Evolutionary conservation across 2,888 invertebrate genomes (phyloP).

Genomic region (Latrodectus hesperus): DNA sequence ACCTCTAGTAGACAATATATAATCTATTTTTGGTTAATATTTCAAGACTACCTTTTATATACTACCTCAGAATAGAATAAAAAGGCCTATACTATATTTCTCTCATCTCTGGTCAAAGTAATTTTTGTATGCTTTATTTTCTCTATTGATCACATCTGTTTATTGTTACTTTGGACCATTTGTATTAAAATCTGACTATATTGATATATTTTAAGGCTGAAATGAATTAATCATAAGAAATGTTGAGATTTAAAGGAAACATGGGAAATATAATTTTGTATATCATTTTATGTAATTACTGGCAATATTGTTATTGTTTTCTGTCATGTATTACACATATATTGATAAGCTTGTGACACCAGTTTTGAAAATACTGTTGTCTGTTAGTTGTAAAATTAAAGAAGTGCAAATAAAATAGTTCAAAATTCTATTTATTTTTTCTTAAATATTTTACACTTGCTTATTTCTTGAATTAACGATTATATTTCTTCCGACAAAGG

Average conservation of each 20-base stretch:
- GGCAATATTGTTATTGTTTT: constrained; percentile 59
- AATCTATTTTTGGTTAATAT: background rate
- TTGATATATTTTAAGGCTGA: background rate
- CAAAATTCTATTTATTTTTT: constrained; percentile 17
- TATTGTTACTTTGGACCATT: no score
- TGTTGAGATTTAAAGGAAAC: constrained; percentile 30
- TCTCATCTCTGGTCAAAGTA: no score
- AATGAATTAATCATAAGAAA: background rate
- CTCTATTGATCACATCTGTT: no score
- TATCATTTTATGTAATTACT: constrained; percentile 44
- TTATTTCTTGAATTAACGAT: background rate
- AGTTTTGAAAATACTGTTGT: constrained; percentile 30
- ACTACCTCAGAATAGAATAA: constrained; percentile 3
- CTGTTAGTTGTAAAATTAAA: constrained; percentile 47
- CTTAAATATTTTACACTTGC: background rate
- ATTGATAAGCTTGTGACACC: constrained; percentile 46
- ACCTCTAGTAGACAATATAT: background rate
- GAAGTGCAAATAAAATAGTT: constrained; percentile 65
- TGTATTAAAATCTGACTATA: no score
- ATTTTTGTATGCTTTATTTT: no score
- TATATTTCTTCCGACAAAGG: no score
- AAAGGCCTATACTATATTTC: background rate
- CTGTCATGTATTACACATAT: constrained; percentile 56
- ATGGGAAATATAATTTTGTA: constrained; percentile 15
- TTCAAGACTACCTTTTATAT: background rate